These are phyloP conservation scores for Morpho helenor DNA, from an alignment of 2,888 invertebrate genomes.

Conservation along the genomic window DNA sequence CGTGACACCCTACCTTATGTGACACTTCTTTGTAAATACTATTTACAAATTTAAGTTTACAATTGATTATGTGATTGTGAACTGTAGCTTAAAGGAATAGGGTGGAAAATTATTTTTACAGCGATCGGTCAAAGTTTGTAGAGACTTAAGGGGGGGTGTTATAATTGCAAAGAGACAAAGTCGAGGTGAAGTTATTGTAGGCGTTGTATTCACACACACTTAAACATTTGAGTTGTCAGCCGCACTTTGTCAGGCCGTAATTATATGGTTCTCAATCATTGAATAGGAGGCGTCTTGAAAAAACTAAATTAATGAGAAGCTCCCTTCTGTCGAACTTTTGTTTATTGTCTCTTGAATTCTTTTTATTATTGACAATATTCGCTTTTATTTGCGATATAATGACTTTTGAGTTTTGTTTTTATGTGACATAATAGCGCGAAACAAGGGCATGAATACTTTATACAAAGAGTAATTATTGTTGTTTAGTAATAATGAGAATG, in stretches of 20 bases:
- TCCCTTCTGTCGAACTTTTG: constrained; percentile 23
- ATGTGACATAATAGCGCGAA: no score
- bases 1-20: constrained; percentile 34
- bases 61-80: background rate
- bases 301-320: constrained; percentile 36
- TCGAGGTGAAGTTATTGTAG: constrained; percentile 71
- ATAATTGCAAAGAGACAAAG: constrained; percentile 77
- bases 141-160: constrained; percentile 65
- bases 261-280: constrained; percentile 61
- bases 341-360: constrained; percentile 11
- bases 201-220: constrained; percentile 67
- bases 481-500: no score
- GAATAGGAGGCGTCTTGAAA: constrained; percentile 54
- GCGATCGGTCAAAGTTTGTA: constrained; percentile 34
- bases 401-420: constrained; percentile 2
- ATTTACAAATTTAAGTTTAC: constrained; percentile 16
- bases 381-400: background rate
- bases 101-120: constrained; percentile 10
- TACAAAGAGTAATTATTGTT: no score
- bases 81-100: constrained; percentile 7
- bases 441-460: background rate
- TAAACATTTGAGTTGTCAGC: constrained; percentile 67
- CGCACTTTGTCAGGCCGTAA: constrained; percentile 64
- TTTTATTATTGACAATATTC: constrained; percentile 2
- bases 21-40: constrained; percentile 41